Evolutionary conservation across 2,113 vertebrate species (phyloP), one percentile per base, ranked within the genome.

Genomic region (Alces alces): DNA sequence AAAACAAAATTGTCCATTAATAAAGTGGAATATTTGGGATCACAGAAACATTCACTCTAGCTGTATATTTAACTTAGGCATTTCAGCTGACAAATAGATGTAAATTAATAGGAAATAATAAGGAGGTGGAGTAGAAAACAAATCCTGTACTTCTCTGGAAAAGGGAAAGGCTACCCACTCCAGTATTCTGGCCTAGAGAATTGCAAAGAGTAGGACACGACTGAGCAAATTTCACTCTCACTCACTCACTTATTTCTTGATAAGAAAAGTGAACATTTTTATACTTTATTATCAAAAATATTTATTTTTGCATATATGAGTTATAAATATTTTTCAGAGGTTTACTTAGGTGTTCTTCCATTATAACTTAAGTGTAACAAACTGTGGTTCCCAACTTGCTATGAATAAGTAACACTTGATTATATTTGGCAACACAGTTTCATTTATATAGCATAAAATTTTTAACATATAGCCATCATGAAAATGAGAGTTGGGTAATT

Each of bases 1-100:
- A 97, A 98, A 98, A 97, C 16, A 98, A 90, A 98, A 96, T 64
- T 6, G 36, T 58, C 52, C 27, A 58, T 50, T 39, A 92, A 86
- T 50, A 91, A 87, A 88, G 43, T 30, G 9, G 27, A 91, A 93
- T 64, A 78, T 90, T 43, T 80, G 47, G 43, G 27, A 90, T 90
- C 12, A 80, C 23, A 87, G 47, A 86, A 89, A 94, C 5, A 96
- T 80, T 83, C 78, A 96, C 23, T 86, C 3, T 84, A 87, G 60
- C 66, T 23, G 45, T 47, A 91, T 89, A 93, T 96, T 87, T 76
- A 96, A 92, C n/a, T 83, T 73, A 91, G 43, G 7, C 27, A 89
- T 97, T 93, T 91, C 47, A 85, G 64, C 27, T 93, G 23, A 88
- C 23, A 97, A 61, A 90, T 3, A 92, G 89, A 96, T 52, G 8